A percentile compares a stretch with the other conserved stretches of the same genome.
Evolutionary conservation across 2,888 invertebrate genomes (phyloP).

Genomic region (Zaprionus bogoriensis): DNA sequence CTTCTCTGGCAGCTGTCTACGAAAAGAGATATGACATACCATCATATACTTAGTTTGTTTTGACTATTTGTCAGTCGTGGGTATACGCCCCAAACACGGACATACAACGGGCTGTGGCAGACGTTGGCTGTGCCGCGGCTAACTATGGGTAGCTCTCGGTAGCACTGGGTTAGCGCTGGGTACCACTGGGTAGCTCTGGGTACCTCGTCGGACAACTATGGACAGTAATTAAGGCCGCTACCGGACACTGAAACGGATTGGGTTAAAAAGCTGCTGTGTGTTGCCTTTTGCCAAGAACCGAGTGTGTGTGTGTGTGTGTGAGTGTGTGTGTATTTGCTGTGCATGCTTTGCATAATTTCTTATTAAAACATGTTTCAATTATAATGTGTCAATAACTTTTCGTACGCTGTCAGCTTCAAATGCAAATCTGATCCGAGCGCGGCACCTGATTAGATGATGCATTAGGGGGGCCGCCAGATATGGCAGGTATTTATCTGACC

Average conservation of each 20-base stretch:
- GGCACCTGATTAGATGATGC: slow-evolving; percentile 51
- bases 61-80: slow-evolving; percentile 68
- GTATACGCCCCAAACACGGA: slow-evolving; percentile 60
- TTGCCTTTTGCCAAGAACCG: slow-evolving; percentile 26
- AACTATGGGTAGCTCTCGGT: slow-evolving; percentile 13
- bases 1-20: slow-evolving; percentile 51
- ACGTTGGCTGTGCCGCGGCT: slow-evolving; percentile 15
- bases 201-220: slow-evolving; percentile 16
- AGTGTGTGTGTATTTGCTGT: slow-evolving; percentile 4
- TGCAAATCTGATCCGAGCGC: slow-evolving; percentile 61
- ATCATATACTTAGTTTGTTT: slow-evolving; percentile 64
- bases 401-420: slow-evolving; percentile 45
- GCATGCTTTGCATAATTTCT: slow-evolving; percentile 71
- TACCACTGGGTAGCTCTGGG: slow-evolving; percentile 23
- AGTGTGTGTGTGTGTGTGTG: background rate
- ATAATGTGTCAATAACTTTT: slow-evolving; percentile 71
- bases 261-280: slow-evolving; percentile 30
- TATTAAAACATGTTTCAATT: slow-evolving; percentile 75
- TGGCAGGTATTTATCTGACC: slow-evolving; percentile 15
- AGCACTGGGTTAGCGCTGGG: background rate
- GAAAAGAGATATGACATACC: slow-evolving; percentile 68
- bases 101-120: slow-evolving; percentile 16
- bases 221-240: slow-evolving; percentile 73
- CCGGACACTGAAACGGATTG: slow-evolving; percentile 53
- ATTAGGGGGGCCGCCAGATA: slow-evolving; percentile 24